Percentiles rank a stretch among this genome's conserved stretches.
Conservation (phyloP, 2,888 invertebrate genomes). For the Eupithecia exiguata region DNA sequence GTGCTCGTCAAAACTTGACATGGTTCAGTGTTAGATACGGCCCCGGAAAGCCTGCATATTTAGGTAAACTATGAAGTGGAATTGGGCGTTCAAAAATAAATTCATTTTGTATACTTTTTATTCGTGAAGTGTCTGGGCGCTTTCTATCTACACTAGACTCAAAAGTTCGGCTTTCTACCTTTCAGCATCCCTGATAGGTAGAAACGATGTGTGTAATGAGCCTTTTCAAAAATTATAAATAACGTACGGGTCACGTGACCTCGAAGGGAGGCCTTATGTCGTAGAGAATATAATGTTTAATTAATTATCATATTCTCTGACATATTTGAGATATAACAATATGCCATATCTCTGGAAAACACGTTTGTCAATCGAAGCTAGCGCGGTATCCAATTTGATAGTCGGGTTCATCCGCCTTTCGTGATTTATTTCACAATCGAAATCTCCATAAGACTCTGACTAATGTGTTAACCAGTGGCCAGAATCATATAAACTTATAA, state of each 20-base stretch:
- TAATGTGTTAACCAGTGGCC: conserved; percentile 22
- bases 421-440: conserved; percentile 11
- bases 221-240: background rate
- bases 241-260: background rate
- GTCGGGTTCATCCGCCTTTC: conserved; percentile 8
- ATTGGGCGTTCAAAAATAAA: background rate
- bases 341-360: background rate
- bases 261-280: background rate
- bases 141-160: background rate
- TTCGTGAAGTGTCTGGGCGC: background rate
- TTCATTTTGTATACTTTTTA: background rate
- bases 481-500: conserved; percentile 15
- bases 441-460: conserved; percentile 25
- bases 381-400: background rate
- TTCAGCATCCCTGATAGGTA: no score
- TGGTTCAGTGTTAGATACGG: background rate
- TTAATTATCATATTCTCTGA: no score
- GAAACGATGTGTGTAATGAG: background rate
- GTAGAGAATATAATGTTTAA: no score
- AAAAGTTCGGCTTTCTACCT: no score
- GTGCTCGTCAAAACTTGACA: background rate
- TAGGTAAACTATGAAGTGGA: background rate
- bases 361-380: background rate
- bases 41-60: background rate
- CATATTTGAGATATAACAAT: no score